Evolutionary conservation across 1,140 invertebrate genomes (phyloP), one percentile per base, ranked within the genome.

Genomic region (Ceratina australensis): DNA sequence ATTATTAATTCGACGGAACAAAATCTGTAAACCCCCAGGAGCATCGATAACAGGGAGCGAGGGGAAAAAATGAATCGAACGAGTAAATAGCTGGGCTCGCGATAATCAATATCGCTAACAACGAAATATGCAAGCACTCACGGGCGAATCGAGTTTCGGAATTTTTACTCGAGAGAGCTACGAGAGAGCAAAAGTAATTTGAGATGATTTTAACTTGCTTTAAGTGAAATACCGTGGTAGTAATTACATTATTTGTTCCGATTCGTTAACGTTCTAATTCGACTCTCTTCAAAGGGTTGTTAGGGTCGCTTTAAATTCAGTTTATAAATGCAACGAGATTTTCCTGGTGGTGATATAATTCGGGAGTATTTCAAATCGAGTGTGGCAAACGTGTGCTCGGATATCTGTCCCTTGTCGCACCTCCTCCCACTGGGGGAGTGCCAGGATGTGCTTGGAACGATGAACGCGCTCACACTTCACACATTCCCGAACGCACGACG

Each of bases 381-480:
- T 61, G 61, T 74, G 75, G 80, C 78, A 61, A 84, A 67, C 57
- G 59, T 49, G 77, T 72, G 49, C 83, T 78, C 83, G 81, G 84
- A 83, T 88, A 88, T 90, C 86, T 87, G 86, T 88, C 89, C 86
- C 89, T 88, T 85, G 87, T 85, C 84, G 72, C 86, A 82, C 74
- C 86, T 84, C 86, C 86, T 84, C 78, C 79, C 86, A 87, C 88
- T 87, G 88, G 90, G 90, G 90, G 90, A 91, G 90, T 92, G 90
- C 90, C 91, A 91, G 91, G 91, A 91, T 91, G 90, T 91, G 91
- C 90, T 92, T 89, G 91, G 90, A 91, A 92, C 90, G 90, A 89
- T 87, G 85, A 88, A 88, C 82, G 82, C 86, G 85, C 88, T 86
- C 82, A 83, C 80, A 87, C 84, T 84, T 84, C 85, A 87, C 78